Base-by-base conservation (phyloP, 2,888 invertebrate genomes). In the Helicoverpa assulta region DNA sequence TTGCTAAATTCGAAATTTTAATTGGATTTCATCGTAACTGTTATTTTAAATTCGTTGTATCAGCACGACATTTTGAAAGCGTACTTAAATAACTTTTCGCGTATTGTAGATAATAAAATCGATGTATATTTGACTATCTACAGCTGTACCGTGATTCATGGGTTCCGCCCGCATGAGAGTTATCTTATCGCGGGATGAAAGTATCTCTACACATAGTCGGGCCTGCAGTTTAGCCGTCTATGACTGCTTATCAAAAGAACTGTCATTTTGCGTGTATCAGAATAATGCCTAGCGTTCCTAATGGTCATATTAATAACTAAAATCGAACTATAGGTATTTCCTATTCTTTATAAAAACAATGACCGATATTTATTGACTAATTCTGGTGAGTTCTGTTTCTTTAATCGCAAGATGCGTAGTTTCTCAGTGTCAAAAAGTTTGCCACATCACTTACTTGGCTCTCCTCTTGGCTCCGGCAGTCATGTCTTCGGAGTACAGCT, bases 401-500 rank as follows among this genome's bases (percentile, higher is more conserved):
- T n/a, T n/a, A n/a, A n/a, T n/a, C n/a, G n/a, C n/a, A n/a, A n/a
- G n/a, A n/a, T n/a, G n/a, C n/a, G n/a, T n/a, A n/a, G 5, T 29
- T 33, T 33, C 33, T 7, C 33, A 1, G 8, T 33, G 33, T 6
- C 29, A 12, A 43, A 43, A 16, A 65, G 29, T 43, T 47, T 8
- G n/a, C n/a, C 12, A 51, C 33, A 37, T 37, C 47, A 50, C 84
- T 86, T 86, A 95, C 95, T 90, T 95, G 0, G 76, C 71, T 76
- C 95, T 88, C 67, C 93, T 89, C 52, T 14, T 78, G 1, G 94
- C 89, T 0, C 88, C 89, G 1, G 94, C 93, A 0, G 83, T 59
- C 94, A 94, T 94, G 54, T 95, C 95, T 40, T 94, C 95, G 0
- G 90, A 83, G 78, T 95, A 95, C 14, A 95, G 58, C 78, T 92